Percentiles rank a stretch among this genome's conserved stretches.
Conservation (phyloP, 2,888 invertebrate species). For the Spisula solida region DNA sequence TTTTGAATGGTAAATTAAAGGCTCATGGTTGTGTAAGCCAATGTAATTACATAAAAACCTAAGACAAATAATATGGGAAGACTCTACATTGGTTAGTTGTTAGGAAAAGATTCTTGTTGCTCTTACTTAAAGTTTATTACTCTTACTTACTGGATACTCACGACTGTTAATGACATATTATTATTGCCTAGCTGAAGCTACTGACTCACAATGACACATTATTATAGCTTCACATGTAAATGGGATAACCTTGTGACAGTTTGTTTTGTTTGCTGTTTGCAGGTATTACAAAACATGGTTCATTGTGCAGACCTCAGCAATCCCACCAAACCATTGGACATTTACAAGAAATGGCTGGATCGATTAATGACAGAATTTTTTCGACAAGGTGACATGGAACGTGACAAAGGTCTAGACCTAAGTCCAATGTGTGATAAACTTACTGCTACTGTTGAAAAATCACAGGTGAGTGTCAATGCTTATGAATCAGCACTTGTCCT, state of each 20-base stretch:
- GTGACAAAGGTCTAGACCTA: constrained; percentile 98
- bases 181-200: too few species aligned
- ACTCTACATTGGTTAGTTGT: too few species aligned
- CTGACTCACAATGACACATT: background rate
- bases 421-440: constrained; percentile 99
- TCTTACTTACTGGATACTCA: too few species aligned
- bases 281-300: constrained; percentile 99
- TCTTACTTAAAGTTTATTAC: too few species aligned
- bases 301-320: constrained; percentile 99
- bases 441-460: constrained; percentile 98
- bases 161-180: too few species aligned
- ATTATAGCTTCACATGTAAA: background rate
- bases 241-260: background rate
- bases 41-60: too few species aligned
- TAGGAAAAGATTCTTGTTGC: too few species aligned
- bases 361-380: constrained; percentile 99
- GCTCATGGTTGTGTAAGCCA: too few species aligned
- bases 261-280: constrained; percentile 64
- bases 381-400: constrained; percentile 98
- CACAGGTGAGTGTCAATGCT: constrained; percentile 91
- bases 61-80: too few species aligned
- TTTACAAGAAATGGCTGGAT: constrained; percentile 98
- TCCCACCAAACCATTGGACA: constrained; percentile 95
- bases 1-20: too few species aligned
- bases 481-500: too few species aligned